Evolutionary conservation across 2,797 vertebrate genomes (phyloP), one percentile per base, ranked within the genome.

Genomic region (Enteromius thamalakanensis): DNA sequence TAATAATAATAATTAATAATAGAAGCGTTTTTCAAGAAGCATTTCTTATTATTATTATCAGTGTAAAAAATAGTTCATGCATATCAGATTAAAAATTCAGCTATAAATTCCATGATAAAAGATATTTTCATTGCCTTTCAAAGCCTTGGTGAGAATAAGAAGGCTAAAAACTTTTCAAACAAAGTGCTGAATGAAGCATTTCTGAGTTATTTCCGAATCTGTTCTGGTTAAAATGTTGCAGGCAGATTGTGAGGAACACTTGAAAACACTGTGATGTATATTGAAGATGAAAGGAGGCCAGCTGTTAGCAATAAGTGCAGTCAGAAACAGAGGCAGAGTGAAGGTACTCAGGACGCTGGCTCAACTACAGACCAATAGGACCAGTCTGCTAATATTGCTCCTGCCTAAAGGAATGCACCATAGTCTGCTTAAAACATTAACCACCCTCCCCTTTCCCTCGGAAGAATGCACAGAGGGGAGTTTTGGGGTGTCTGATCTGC

Each of bases 401-500:
- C 69, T 76, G 32, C 84, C 81, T 85, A 83, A 82, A 90, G 88
- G 84, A 91, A 89, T 55, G 85, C 42, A 86, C 55, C 47, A 5
- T 51, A n/a, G 83, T 90, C 93, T 95, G 94, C 83, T 90, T 71
- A 93, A 94, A 87, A 85, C 90, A 92, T 95, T 88, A 89, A 83
- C 75, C 76, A 42, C 72, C 71, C 40, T 51, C 40, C 80, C 26
- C 40, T 29, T 55, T 55, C 72, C 47, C 60, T 76, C 17, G 67
- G 19, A 74, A 40, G 45, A 82, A 75, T 81, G 69, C 58, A 53
- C 47, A 75, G 58, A 26, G 58, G 70, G 32, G 58, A 37, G 32
- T 40, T 58, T 53, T 40, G 21, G 47, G 64, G 29, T 53, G 77
- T 79, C 77, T 79, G 65, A 58, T 74, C 21, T 75, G 45, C 70